These are phyloP conservation scores for Caligus rogercresseyi DNA, from an alignment of 1,140 invertebrate genomes.

Conservation along the genomic window DNA sequence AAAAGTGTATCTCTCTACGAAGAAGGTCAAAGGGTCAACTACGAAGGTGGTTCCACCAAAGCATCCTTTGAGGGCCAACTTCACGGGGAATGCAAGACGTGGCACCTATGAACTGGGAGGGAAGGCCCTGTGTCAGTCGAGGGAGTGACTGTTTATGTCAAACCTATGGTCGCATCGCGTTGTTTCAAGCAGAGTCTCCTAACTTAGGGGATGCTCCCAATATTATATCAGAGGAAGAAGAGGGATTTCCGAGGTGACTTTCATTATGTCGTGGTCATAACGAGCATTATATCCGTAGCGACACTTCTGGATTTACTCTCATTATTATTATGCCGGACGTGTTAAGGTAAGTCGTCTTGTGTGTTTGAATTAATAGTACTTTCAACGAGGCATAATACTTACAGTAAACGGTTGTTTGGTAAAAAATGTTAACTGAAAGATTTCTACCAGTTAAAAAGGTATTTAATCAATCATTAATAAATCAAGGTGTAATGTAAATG, in stretches of 20 bases:
- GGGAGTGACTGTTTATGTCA: background rate
- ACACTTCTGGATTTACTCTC: background rate
- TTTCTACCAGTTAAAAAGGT: no score
- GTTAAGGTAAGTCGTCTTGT: background rate
- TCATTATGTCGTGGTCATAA: background rate
- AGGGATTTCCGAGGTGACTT: background rate
- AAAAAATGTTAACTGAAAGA: no score
- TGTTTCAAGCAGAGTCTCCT: background rate
- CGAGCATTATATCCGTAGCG: background rate
- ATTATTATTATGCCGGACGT: background rate
- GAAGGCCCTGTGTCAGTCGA: background rate
- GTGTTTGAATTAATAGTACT: no score
- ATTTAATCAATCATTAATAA: no score
- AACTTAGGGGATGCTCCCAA: background rate
- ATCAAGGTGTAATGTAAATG: no score
- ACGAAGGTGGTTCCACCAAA: background rate
- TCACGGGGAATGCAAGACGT: background rate
- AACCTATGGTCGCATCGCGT: background rate
- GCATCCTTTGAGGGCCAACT: background rate
- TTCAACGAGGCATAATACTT: no score
- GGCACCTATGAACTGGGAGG: background rate
- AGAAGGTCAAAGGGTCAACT: background rate
- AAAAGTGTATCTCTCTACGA: background rate
- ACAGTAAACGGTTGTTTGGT: no score
- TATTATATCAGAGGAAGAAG: background rate